Percentiles rank a stretch among this genome's conserved stretches.
Conservation (phyloP, 2,113 vertebrate species). For the Turdus rufiventris region DNA sequence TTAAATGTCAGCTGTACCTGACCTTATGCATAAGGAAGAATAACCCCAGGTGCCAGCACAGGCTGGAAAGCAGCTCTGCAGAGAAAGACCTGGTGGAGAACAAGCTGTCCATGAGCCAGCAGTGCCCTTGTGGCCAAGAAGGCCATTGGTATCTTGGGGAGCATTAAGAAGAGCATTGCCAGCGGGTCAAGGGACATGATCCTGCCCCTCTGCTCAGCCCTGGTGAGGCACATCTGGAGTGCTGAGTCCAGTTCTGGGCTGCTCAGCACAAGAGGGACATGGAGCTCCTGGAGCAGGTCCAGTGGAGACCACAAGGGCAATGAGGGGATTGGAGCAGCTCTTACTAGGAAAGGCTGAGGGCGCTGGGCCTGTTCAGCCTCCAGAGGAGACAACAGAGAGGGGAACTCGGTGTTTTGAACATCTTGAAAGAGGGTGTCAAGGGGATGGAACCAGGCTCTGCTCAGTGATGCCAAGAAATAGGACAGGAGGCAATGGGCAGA, state of each 20-base stretch:
- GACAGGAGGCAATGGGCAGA: fast-evolving
- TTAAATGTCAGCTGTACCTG: not conserved
- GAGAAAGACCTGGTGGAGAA: not conserved
- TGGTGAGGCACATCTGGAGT: not conserved
- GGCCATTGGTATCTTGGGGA: not conserved
- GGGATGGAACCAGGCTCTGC: not conserved
- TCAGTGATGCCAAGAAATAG: not conserved
- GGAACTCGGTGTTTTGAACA: fast-evolving
- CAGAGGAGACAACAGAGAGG: not conserved
- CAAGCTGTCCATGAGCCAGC: not conserved
- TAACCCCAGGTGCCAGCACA: not conserved
- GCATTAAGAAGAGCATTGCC: not conserved
- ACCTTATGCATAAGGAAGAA: not conserved
- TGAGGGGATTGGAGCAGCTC: not conserved
- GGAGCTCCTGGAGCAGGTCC: not conserved
- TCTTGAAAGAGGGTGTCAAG: not conserved
- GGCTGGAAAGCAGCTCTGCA: not conserved
- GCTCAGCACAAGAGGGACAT: not conserved
- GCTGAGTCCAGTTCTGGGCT: not conserved
- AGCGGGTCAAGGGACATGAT: fast-evolving
- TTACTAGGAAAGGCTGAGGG: not conserved
- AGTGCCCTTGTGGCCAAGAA: not conserved
- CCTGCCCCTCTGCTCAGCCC: not conserved
- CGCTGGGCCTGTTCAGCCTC: not conserved
- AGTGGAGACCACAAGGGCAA: fast-evolving